A percentile compares a stretch with the other conserved stretches of the same genome.
These are phyloP conservation scores for Trisateles emortualis DNA, from an alignment of 2,888 invertebrate genomes.

Conservation along the genomic window DNA sequence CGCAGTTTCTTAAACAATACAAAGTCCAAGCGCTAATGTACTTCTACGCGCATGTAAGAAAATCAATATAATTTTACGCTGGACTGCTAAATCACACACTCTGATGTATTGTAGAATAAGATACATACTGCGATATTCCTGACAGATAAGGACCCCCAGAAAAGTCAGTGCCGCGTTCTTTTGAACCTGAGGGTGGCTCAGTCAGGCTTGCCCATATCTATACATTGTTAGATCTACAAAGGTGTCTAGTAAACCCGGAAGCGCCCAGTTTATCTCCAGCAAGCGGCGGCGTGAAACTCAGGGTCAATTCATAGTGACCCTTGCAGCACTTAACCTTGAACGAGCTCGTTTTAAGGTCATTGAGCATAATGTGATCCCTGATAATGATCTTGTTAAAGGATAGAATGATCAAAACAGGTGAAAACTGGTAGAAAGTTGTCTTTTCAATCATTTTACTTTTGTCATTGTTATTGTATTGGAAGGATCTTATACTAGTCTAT, in stretches of 20 bases:
- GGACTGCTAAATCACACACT: too few species aligned
- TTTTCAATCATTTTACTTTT: neutral
- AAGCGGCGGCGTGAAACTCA: conserved; percentile 20
- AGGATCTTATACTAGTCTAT: too few species aligned
- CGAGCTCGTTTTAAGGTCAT: conserved; percentile 3
- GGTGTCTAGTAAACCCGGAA: conserved; percentile 37
- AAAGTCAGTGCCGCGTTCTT: too few species aligned
- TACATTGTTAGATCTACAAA: conserved; percentile 10
- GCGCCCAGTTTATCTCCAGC: conserved; percentile 33
- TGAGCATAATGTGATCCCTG: neutral
- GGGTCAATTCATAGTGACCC: conserved; percentile 29
- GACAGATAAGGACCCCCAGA: too few species aligned
- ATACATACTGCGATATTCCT: too few species aligned
- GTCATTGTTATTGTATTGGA: neutral
- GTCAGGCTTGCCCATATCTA: conserved; percentile 23
- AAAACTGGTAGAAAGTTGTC: neutral
- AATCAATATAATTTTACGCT: too few species aligned
- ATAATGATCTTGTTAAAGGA: neutral
- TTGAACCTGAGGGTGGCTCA: too few species aligned
- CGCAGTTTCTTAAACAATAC: too few species aligned
- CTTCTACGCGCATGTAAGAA: too few species aligned
- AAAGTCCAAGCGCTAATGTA: too few species aligned
- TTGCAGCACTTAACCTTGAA: conserved; percentile 26
- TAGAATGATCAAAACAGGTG: neutral
- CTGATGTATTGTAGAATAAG: too few species aligned